A percentile compares a stretch with the other conserved stretches of the same genome.
Evolutionary conservation across 2,113 vertebrate genomes (phyloP).

Genomic region (Seriola dumerili): DNA sequence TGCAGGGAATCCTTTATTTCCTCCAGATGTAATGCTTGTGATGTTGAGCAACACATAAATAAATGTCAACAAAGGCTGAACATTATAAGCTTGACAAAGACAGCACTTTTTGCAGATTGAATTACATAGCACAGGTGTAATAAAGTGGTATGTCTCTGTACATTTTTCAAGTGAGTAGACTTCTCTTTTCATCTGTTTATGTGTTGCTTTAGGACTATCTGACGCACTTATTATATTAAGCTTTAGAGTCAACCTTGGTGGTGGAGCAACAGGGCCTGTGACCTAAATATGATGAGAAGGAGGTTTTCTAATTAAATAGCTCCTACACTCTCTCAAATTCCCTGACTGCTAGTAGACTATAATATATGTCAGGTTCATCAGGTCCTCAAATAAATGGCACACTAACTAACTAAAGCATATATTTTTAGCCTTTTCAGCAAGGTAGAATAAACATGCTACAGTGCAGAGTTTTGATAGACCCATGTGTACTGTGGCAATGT

Average conservation of each 20-base stretch:
- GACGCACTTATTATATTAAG: constrained; percentile 35
- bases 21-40: neutral
- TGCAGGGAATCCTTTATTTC: neutral
- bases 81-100: neutral
- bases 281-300: constrained; percentile 69
- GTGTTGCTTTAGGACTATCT: neutral
- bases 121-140: neutral
- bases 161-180: neutral
- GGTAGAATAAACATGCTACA: neutral
- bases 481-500: neutral
- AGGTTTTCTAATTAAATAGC: constrained; percentile 73
- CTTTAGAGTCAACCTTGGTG: constrained; percentile 13
- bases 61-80: neutral
- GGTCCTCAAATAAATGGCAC: constrained; percentile 52
- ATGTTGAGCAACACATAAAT: neutral
- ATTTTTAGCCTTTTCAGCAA: constrained; percentile 13
- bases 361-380: constrained; percentile 63
- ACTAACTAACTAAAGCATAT: neutral
- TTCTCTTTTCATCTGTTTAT: constrained; percentile 16
- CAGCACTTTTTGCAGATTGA: neutral
- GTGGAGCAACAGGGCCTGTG: constrained; percentile 57
- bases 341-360: constrained; percentile 47
- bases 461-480: neutral
- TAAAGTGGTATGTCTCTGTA: neutral
- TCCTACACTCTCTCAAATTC: constrained; percentile 45